phyloP scores from a whole-genome alignment of 2,113 vertebrate genomes.

The Prinia subflava region DNA sequence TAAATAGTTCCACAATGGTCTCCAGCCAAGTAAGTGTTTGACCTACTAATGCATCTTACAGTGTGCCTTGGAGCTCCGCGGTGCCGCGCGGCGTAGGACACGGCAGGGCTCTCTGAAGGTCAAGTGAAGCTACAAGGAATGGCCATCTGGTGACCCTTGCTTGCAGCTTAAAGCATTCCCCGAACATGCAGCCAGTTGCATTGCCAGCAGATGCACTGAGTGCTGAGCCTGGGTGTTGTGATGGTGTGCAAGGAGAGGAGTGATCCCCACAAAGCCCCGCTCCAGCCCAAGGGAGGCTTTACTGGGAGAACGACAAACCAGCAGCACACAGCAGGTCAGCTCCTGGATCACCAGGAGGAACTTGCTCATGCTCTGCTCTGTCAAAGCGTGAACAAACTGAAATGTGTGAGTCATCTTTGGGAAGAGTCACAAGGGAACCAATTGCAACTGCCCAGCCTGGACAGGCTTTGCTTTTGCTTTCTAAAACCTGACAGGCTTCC shows the following conservation, averaged over 20 bases:
- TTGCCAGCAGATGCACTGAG: background rate
- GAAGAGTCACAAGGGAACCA: background rate
- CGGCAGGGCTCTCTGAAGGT: slow-evolving; percentile 29
- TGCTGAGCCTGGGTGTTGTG: background rate
- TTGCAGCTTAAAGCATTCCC: background rate
- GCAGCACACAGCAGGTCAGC: background rate
- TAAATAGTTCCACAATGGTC: slow-evolving; percentile 4
- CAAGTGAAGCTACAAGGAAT: background rate
- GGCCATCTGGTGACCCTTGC: slow-evolving; percentile 38
- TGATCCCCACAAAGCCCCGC: background rate
- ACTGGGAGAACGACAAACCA: background rate
- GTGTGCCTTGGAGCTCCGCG: slow-evolving; percentile 39
- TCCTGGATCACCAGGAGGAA: background rate
- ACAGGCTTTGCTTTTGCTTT: background rate
- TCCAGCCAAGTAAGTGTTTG: slow-evolving; percentile 49
- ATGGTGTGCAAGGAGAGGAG: background rate
- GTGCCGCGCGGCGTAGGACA: background rate
- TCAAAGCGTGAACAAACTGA: background rate
- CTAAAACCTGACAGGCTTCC: background rate
- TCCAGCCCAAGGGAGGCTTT: background rate
- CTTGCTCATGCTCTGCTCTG: background rate
- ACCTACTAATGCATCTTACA: slow-evolving; percentile 43
- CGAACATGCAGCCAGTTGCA: background rate
- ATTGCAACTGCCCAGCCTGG: rapidly evolving
- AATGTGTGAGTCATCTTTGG: background rate